Evolutionary conservation across 2,888 invertebrate species (phyloP), one percentile per base, ranked within the genome.

Genomic region (Gortyna flavago): DNA sequence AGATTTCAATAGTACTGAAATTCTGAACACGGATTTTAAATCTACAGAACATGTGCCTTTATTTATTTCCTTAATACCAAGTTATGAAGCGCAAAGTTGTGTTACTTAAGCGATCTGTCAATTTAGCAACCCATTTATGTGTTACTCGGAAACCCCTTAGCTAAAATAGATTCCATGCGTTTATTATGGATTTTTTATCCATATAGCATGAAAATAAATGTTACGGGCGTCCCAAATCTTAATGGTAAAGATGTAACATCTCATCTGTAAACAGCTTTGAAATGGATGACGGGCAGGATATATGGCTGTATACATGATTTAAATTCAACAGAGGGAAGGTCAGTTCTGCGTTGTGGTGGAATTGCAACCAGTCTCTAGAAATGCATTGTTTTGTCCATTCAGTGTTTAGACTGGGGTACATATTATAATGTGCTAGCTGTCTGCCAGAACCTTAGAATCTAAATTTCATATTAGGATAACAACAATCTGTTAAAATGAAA

Each of bases 351-450:
- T 32, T 54, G 57, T 66, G 75, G 69, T 62, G 44, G 65, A 51
- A 48, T 73, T 77, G 29, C 81, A 76, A 73, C 72, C 48, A 67
- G 70, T 73, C 77, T 70, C 59, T 35, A 29, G 16, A 73, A 69
- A 85, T 73, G 70, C 85, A 77, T 73, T 77, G 76, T 83, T 72
- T 38, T 77, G 64, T 65, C 67, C 71, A 75, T 75, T 75, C 54
- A 68, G 21, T 71, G 65, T 72, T 70, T 38, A 35, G 32, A 72
- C 16, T 85, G 13, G 9, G 38, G 57, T 54, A 35, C 62, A 72
- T 75, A 66, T 54, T 75, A 35, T 51, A 41, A 84, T 48, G 3
- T 57, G 25, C 35, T 51, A 74, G 35, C 44, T 66, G 44, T 54
- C 44, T 9, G 18, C 6, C 18, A 54, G 38, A 71, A 76, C n/a